Base-by-base conservation (phyloP, 2,888 invertebrate genomes). In the Euclidia mi region DNA sequence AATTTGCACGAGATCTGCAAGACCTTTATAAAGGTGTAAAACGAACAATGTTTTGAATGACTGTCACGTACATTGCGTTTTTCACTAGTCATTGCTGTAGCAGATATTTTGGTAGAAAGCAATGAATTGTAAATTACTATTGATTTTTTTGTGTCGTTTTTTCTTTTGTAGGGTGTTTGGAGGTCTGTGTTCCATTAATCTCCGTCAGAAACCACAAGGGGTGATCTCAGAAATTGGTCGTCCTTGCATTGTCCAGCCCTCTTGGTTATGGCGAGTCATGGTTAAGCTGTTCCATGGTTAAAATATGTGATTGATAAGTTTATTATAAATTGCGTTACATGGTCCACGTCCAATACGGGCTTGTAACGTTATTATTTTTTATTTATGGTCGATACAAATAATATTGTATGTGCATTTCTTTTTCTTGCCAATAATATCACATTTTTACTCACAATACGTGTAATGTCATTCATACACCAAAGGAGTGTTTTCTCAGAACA, bases 221-320 rank as follows among this genome's bases (percentile, higher is more conserved):
- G 75, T 79, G 78, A 79, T 84, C 84, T 89, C 88, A 90, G 91
- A 91, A 90, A 89, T 34, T 90, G 82, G 82, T 84, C 81, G 80
- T 78, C 72, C 67, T 74, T 60, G 51, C 70, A 68, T 72, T 73
- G 78, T 76, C 71, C 78, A 75, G 62, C 63, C 76, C 71, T 64
- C 62, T 60, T 64, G 65, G 57, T 25, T 42, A 32, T 44, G 74
- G 42, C 70, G 72, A 82, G 79, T 84, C 82, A 81, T 77, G 79
- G 73, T 57, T 59, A 47, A 60, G 57, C 14, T 34, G 34, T 11
- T 34, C 53, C 69, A 59, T 63, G 48, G 58, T 42, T 45, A 38
- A 48, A 48, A 59, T 48, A 63, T 71, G 45, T 75, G 75, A 75
- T 71, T 74, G 75, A 71, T 71, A 74, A 62, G 71, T 70, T 62